phyloP scores from a whole-genome alignment of 2,888 invertebrate species.

The Euclidia mi region DNA sequence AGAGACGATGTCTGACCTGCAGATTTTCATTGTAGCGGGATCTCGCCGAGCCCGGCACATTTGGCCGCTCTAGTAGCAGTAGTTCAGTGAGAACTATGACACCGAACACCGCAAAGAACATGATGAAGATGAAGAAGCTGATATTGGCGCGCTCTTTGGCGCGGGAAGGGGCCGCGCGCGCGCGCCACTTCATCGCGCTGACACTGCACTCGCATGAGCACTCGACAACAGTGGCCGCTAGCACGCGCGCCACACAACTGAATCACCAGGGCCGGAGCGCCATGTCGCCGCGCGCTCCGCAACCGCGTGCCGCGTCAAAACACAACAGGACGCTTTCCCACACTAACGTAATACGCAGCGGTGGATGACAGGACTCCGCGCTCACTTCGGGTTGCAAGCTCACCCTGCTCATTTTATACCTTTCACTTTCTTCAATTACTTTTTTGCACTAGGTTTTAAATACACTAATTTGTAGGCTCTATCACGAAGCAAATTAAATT shows the following conservation, averaged over 20 bases:
- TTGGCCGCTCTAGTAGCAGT: conserved; percentile 89
- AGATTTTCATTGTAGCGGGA: conserved; percentile 93
- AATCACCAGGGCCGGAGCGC: conserved; percentile 70
- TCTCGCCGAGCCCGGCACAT: conserved; percentile 87
- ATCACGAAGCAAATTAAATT: background rate
- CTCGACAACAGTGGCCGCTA: conserved; percentile 63
- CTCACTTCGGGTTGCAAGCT: conserved; percentile 64
- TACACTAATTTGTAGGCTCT: background rate
- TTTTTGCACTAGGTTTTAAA: background rate
- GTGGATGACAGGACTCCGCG: conserved; percentile 59
- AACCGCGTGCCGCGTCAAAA: conserved; percentile 65
- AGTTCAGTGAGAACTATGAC: conserved; percentile 96
- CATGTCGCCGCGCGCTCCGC: conserved; percentile 61
- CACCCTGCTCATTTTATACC: conserved; percentile 4
- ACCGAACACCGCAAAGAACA: conserved; percentile 97
- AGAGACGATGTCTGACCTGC: conserved; percentile 78
- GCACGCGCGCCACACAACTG: conserved; percentile 70
- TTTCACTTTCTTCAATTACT: background rate
- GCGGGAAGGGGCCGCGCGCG: conserved; percentile 86
- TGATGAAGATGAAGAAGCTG: conserved; percentile 97
- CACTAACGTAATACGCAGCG: conserved; percentile 60
- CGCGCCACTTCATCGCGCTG: conserved; percentile 85
- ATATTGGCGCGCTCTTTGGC: conserved; percentile 95
- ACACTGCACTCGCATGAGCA: conserved; percentile 72
- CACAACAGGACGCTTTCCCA: conserved; percentile 68